Evolutionary conservation across 2,113 vertebrate genomes (phyloP), one percentile per base, ranked within the genome.

Genomic region (Todiramphus saurophagus): DNA sequence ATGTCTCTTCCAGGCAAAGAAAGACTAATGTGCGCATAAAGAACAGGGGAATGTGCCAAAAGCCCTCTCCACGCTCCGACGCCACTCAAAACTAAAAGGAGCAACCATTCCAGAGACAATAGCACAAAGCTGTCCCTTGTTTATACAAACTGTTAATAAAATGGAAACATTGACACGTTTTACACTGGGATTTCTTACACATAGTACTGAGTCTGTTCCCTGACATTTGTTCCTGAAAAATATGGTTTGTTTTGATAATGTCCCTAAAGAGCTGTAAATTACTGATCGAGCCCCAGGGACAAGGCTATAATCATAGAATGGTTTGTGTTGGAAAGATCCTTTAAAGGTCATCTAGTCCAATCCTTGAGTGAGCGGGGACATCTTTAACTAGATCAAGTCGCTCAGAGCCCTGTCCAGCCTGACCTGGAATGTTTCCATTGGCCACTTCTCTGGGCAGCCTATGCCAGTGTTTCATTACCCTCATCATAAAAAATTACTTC

Each of bases 1-100:
- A 82, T 21, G 1, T 83, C 70, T 95, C 70, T 96, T 97, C 30
- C 92, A 96, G 94, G 91, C n/a, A 76, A 89, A 96, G 62, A 25
- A 48, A 56, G 5, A 11, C 5, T n/a, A 39, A 89, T 0, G 84
- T 97, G 55, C 67, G 10, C 50, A 96, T 97, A 81, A 94, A 87
- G 92, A 96, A 81, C 58, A 46, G 72, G 28, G 96, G 94, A n/a
- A 76, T 13, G 46, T 97, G 97, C 93, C 9, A 25, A 63, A 51
- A 63, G 8, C 43, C 55, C 13, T 80, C 27, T 37, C 8, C 37
- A 9, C 35, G 1, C 6, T 16, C 4, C 2, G 1, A 4, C 23
- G 9, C 67, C 0, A 0, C 27, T 66, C 9, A 16, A 21, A 78
- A 90, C 28, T 94, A 24, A 60, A 58, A 75, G 48, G n/a, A 1